These are phyloP conservation scores for Anthoscopus minutus DNA, from an alignment of 2,113 vertebrate species.

Conservation along the genomic window DNA sequence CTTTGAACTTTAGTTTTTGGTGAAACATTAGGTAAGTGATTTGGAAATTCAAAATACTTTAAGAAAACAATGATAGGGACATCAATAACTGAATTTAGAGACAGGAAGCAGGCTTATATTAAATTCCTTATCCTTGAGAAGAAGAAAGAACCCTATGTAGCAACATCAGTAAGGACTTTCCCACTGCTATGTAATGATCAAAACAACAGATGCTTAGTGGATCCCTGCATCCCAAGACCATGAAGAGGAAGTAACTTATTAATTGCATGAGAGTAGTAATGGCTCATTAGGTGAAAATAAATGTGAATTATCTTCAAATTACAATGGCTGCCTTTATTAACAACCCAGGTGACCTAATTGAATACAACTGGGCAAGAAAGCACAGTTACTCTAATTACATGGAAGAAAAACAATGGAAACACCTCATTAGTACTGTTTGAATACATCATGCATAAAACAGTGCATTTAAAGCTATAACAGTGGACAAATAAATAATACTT, in stretches of 20 bases:
- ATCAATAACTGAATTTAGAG: background rate
- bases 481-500: background rate
- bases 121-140: background rate
- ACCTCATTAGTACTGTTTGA: background rate
- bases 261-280: conserved; percentile 9
- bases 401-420: background rate
- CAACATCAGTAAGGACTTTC: background rate
- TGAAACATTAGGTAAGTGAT: background rate
- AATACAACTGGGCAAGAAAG: background rate
- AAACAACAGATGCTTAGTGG: conserved; percentile 18
- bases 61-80: background rate
- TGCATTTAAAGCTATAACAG: background rate
- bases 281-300: conserved; percentile 48
- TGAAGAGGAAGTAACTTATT: conserved; percentile 23
- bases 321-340: conserved; percentile 20
- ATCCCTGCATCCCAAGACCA: background rate
- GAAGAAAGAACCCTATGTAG: background rate
- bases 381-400: conserved; percentile 5
- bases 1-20: background rate
- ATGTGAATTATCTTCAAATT: conserved; percentile 32
- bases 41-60: background rate
- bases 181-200: background rate
- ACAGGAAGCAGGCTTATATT: background rate
- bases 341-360: conserved; percentile 39
- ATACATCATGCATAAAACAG: background rate